Conservation (phyloP, 2,797 vertebrate species). For the Acanthurus lineatus region DNA sequence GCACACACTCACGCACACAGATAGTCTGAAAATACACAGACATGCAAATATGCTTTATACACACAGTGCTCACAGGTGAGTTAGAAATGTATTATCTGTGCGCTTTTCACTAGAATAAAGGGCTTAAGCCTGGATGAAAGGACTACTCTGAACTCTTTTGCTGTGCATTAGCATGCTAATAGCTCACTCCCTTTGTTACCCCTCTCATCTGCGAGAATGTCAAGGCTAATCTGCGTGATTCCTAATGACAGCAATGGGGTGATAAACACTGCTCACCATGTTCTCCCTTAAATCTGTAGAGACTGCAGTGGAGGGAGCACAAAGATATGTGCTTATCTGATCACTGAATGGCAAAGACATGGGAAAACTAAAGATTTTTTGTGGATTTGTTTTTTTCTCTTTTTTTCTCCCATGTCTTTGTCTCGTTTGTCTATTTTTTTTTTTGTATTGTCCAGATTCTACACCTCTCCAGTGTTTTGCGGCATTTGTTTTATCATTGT, state of each 20-base stretch:
- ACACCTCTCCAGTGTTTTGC: slow-evolving; percentile 7
- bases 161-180: slow-evolving; percentile 82
- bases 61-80: slow-evolving; percentile 60
- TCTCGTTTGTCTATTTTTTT: neutral
- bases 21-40: slow-evolving; percentile 6
- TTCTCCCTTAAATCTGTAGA: slow-evolving; percentile 65
- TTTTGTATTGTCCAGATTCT: neutral
- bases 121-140: slow-evolving; percentile 74
- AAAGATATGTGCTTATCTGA: slow-evolving; percentile 71
- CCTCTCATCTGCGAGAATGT: slow-evolving; percentile 77
- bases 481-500: slow-evolving; percentile 27
- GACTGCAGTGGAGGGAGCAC: slow-evolving; percentile 37
- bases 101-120: slow-evolving; percentile 53
- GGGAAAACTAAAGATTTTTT: slow-evolving; percentile 48
- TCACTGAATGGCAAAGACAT: slow-evolving; percentile 51
- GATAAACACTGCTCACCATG: slow-evolving; percentile 74
- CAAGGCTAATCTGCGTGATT: slow-evolving; percentile 80
- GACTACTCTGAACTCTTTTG: slow-evolving; percentile 74
- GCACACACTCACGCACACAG: neutral
- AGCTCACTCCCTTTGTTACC: slow-evolving; percentile 75
- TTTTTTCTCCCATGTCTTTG: neutral
- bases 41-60: slow-evolving; percentile 9
- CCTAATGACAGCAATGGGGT: slow-evolving; percentile 69
- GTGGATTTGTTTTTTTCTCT: slow-evolving; percentile 33
- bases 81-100: slow-evolving; percentile 62